Base-by-base conservation (phyloP, 2,888 invertebrate species). In the Pyralis farinalis region DNA sequence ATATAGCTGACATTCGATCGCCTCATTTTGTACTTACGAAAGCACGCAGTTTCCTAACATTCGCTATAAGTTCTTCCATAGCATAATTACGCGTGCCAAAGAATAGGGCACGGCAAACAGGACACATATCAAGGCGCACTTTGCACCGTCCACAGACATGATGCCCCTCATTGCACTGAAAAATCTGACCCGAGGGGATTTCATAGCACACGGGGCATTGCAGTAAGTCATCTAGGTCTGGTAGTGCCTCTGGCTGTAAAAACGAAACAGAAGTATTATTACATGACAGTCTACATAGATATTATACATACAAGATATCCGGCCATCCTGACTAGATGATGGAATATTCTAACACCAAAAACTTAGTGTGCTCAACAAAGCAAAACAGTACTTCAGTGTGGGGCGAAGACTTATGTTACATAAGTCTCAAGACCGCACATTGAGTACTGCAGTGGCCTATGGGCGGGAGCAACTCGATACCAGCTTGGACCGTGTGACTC, bases 181-280 rank as follows among this genome's bases (percentile, higher is more conserved):
- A 80, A 43, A 91, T 88, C 45, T 82, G 81, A 1, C 80, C 83
- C 0, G 71, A 48, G 7, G 90, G 85, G 40, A 86, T 80, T 51
- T 90, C 90, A 54, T 90, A 89, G 63, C 91, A 91, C n/a, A 91
- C 86, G 12, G 90, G 91, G 59, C 91, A 91, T 64, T 90, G 89
- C 3, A 91, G 63, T 36, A 91, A 54, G 41, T 91, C 90, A 54
- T 91, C 91, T 37, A 91, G 70, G 48, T 87, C 84, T 40, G 87
- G 75, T 49, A 85, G 58, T 42, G 76, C 58, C 41, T 87, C 87
- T 12, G 71, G 44, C 87, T 87, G 64, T 27, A 72, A 73, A 47
- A 45, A 25, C 1, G 40, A 39, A 10, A 37, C 3, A 22, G 7
- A 34, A 1, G 1, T n/a, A n/a, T 31, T n/a, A n/a, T 29, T 16